Base-by-base conservation (phyloP, 2,888 invertebrate genomes). In the Perizoma flavofasciatum region DNA sequence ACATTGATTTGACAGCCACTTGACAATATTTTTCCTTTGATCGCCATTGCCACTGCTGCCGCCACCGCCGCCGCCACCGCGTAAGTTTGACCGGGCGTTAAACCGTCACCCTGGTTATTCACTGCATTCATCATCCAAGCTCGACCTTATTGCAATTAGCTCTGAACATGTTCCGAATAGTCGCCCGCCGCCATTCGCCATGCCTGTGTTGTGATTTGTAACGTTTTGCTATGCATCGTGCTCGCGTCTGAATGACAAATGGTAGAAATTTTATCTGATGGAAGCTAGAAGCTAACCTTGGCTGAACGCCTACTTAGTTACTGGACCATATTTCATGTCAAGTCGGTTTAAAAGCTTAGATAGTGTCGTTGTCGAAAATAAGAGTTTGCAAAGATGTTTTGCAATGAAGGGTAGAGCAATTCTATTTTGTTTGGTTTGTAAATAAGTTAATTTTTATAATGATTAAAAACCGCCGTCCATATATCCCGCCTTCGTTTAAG, bases 231-330 rank as follows among this genome's bases (percentile, higher is more conserved):
- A 33, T 52, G 61, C 54, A 50, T 40, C 57, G 46, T 55, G 57
- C 58, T 50, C 63, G 58, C 57, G 59, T 49, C 61, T 9, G 5
- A 49, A 59, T 65, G 61, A 65, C 68, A 60, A 66, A 68, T 66
- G 68, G 57, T 60, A 59, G 63, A 62, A 70, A 69, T 66, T 49
- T 67, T 69, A 70, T 70, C 67, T 63, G 68, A 68, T 70, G 44
- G 44, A 32, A 8, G 35, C 39, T 66, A 61, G 50, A 41, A 22
- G 54, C 41, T 61, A 61, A 52, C 71, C 70, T 66, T 66, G 61
- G 49, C 8, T 43, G n/a, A 10, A 47, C 57, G 61, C 61, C 58
- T 55, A 58, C 61, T 35, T 33, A 7, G n/a, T 48, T 40, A 37
- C 56, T 49, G 45, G 43, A 5, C 40, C 49, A 48, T 52, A 44